phyloP scores from a whole-genome alignment of 2,797 vertebrate species.

The Xenopus petersii region DNA sequence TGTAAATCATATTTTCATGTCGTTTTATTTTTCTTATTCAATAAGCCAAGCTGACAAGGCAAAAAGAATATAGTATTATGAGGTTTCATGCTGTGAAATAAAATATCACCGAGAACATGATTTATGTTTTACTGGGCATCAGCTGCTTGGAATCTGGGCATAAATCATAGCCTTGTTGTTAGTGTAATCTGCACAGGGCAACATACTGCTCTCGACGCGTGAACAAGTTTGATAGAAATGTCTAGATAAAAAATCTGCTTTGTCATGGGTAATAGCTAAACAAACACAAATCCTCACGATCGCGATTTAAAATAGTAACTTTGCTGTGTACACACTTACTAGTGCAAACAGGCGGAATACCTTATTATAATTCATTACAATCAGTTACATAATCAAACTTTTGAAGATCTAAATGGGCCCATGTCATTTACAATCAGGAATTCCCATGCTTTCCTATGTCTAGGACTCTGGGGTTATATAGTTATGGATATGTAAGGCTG shows the following conservation, averaged over 20 bases:
- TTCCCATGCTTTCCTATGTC: background rate
- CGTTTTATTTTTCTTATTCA: no score
- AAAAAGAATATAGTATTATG: no score
- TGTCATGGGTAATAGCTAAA: constrained; percentile 26
- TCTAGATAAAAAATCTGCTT: constrained; percentile 20
- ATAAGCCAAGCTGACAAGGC: no score
- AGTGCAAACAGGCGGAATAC: constrained; percentile 15
- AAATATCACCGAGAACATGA: no score
- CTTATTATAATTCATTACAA: constrained; percentile 8
- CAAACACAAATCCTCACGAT: constrained; percentile 23
- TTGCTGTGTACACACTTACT: constrained; percentile 20
- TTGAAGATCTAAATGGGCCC: background rate
- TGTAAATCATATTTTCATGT: no score
- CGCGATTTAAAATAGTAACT: constrained; percentile 24
- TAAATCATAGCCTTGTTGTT: no score
- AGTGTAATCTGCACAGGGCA: no score
- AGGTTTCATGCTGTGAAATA: no score
- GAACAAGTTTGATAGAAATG: constrained; percentile 17
- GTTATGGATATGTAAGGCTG: no score
- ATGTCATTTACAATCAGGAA: background rate
- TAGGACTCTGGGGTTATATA: background rate
- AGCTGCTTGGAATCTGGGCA: no score
- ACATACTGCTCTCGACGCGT: no score
- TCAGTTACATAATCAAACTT: background rate
- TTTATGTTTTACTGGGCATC: no score